Base-by-base conservation (phyloP, 2,113 vertebrate genomes). In the Syngnathus typhle region DNA sequence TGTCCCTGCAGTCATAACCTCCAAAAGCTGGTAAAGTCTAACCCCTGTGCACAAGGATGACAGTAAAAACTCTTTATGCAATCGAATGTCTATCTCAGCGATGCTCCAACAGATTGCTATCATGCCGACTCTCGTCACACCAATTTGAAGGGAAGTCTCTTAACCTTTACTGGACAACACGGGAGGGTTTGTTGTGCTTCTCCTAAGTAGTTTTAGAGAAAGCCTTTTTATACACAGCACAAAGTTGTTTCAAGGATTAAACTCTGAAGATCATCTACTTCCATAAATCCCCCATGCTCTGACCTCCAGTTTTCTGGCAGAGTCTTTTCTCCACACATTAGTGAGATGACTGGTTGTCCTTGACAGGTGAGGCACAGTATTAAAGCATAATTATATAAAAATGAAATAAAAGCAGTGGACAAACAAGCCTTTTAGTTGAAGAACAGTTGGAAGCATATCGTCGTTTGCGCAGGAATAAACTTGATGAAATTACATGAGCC, bases 271-370 rank as follows among this genome's bases (percentile, higher is more conserved):
- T 77, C 60, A 65, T 70, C 64, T 67, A 51, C 61, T 58, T 69
- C 44, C 46, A 78, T 72, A 82, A 80, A 84, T 78, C 70, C 67
- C 75, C 60, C n/a, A 6, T 12, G 38, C 70, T 73, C 46, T 78
- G 69, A 79, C 82, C 73, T 73, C 44, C 39, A 37, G 67, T 70
- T 65, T 71, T 52, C 65, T 72, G 67, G 65, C 72, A 37, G 55
- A 69, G 65, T 52, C 64, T 61, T 54, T 69, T 62, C 65, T 62
- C 51, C 46, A 4, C 65, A 68, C 80, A 85, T 85, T 85, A 87
- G 84, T 58, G 52, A 77, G 80, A 87, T 84, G 84, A 85, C 68
- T 81, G 68, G 72, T 74, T 82, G 84, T 80, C 85, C 82, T 88
- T 87, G 76, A 76, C 71, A 76, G 75, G 58, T 58, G 71, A 75